Percentiles rank a stretch among this genome's conserved stretches.
Evolutionary conservation across 2,888 invertebrate genomes (phyloP).

Genomic region (Ecdyonurus torrentis): DNA sequence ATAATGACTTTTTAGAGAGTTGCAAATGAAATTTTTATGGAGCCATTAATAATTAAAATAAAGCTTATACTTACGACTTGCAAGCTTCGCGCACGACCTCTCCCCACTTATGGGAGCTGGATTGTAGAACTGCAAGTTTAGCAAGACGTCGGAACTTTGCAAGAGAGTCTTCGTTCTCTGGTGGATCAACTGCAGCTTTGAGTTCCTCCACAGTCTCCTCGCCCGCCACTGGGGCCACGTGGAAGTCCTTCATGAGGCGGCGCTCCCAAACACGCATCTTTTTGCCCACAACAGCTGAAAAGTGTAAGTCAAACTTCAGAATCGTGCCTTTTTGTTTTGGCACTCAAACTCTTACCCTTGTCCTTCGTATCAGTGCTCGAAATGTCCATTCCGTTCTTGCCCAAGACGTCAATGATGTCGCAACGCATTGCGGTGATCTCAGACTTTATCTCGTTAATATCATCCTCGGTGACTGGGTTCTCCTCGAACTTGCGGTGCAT

Average conservation of each 20-base stretch:
- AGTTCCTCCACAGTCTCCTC: conserved; percentile 36
- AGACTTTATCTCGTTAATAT: conserved; percentile 84
- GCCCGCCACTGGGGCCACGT: conserved; percentile 54
- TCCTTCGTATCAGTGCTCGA: conserved; percentile 55
- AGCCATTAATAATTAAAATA: neutral
- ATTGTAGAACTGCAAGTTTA: conserved; percentile 49
- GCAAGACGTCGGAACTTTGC: conserved; percentile 58
- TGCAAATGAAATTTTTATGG: neutral
- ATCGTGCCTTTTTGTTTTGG: no score
- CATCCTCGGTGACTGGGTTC: conserved; percentile 80
- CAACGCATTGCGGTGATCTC: conserved; percentile 85
- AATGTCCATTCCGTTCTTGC: conserved; percentile 74
- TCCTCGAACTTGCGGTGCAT: conserved; percentile 72
- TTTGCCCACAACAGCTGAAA: conserved; percentile 50
- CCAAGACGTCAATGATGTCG: conserved; percentile 77
- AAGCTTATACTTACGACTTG: conserved; percentile 6
- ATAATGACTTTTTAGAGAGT: no score
- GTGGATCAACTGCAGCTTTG: conserved; percentile 21
- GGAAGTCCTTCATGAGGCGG: conserved; percentile 76
- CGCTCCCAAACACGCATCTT: conserved; percentile 70
- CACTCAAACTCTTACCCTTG: no score
- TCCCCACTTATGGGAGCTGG: conserved; percentile 56
- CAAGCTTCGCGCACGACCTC: conserved; percentile 37
- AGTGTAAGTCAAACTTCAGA: conserved; percentile 2
- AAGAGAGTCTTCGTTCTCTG: conserved; percentile 39